A percentile compares a stretch with the other conserved stretches of the same genome.
phyloP scores from a whole-genome alignment of 2,888 invertebrate genomes.

The Neelides folsomi region DNA sequence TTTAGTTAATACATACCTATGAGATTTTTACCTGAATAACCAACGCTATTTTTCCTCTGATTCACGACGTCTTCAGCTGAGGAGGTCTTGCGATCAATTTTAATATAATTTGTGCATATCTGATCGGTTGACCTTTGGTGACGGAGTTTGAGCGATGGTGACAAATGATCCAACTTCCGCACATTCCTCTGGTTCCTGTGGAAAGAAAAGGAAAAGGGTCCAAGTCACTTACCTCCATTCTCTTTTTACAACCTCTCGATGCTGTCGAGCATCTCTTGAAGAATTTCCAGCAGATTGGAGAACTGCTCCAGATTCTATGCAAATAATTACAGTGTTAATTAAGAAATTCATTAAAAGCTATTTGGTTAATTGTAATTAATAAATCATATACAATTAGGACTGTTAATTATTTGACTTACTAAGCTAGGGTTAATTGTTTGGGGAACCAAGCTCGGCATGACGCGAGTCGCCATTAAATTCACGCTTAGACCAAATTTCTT shows the following conservation, averaged over 20 bases:
- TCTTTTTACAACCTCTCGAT: constrained; percentile 49
- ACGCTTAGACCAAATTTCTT: constrained; percentile 76
- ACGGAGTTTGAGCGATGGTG: constrained; percentile 1
- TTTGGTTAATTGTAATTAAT: too few relatives aligned
- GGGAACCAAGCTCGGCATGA: constrained; percentile 82
- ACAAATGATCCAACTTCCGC: too few relatives aligned
- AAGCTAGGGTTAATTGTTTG: constrained; percentile 79
- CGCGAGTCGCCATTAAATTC: constrained; percentile 81
- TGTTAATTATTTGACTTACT: too few relatives aligned
- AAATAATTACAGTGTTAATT: too few relatives aligned
- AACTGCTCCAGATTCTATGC: constrained; percentile 66
- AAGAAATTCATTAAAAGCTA: too few relatives aligned
- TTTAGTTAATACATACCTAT: too few relatives aligned
- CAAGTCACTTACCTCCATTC: not conserved
- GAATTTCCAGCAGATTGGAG: constrained; percentile 60
- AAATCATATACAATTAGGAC: too few relatives aligned
- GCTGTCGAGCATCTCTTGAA: constrained; percentile 83
- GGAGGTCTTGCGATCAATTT: constrained; percentile 61
- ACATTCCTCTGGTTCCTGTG: constrained; percentile 58
- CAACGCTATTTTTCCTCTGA: constrained; percentile 60
- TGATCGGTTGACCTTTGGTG: constrained; percentile 11
- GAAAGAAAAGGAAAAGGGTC: not conserved
- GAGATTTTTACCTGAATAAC: constrained; percentile 34
- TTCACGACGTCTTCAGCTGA: constrained; percentile 79
- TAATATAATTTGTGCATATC: constrained; percentile 15